Evolutionary conservation across 2,888 invertebrate genomes (phyloP), one percentile per base, ranked within the genome.

Genomic region (Globia sparganii): DNA sequence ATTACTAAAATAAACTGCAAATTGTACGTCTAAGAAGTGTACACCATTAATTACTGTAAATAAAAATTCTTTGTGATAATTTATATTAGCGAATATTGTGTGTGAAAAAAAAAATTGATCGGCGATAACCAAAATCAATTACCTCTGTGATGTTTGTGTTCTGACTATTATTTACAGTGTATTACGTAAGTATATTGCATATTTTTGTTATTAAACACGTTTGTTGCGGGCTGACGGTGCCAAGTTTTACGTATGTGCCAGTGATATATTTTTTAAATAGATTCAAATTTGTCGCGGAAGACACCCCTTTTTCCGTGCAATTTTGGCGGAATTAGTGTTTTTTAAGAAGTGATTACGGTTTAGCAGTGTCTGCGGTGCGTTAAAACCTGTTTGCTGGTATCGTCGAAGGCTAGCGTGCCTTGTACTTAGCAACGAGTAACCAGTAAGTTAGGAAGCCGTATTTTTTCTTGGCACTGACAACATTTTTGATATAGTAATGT

Each of bases 111-210:
- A 86, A 88, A 89, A 88, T 88, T 84, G 81, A 86, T 87, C 86
- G 90, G 83, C 80, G 66, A 89, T 88, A 90, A 90, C 84, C 85
- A 86, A 90, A 94, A 94, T 95, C 93, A 93, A 93, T 94, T 94
- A 92, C 85, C 86, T 90, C 90, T 94, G 94, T 93, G 93, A 94
- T 96, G 94, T 94, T 94, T 93, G 91, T 94, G 92, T 94, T 93
- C 91, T 90, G 90, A 91, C 91, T 94, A 91, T 93, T 94, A 95
- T 94, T 96, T 94, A 93, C 87, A 91, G 92, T 92, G 90, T 94
- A 92, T 96, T 96, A 96, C 94, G 96, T 96, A 96, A 96, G 96
- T 96, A 95, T 91, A 91, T 88, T 84, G 78, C 87, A 88, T 89
- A 92, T 91, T 91, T 92, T 92, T 94, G 91, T 93, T 94, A 83